Base-by-base conservation (phyloP, 2,113 vertebrate genomes). In the Scomber scombrus region DNA sequence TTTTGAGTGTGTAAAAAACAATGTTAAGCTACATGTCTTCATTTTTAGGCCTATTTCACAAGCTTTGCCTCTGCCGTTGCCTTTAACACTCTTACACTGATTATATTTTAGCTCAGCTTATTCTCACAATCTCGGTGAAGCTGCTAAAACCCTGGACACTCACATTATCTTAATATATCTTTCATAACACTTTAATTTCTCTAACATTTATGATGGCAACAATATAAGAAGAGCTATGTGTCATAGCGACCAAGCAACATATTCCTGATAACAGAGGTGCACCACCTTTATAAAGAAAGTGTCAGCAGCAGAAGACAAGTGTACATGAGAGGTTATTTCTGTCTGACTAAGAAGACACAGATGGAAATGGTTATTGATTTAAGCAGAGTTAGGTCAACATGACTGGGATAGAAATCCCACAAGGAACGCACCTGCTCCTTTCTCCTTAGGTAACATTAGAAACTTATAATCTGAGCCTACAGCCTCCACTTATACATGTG, bases 281-380 rank as follows among this genome's bases (percentile, higher is more conserved):
- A 61, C 31, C 57, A 65, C 54, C 58, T 74, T 74, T 64, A 45
- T 66, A 16, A 34, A 76, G 63, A 63, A 47, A 21, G 13, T 63
- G 61, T 26, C 50, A 80, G 29, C 21, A 79, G 49, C 52, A 62
- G 57, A 18, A 67, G 55, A 73, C n/a, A 26, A 43, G 54, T 76
- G 64, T 52, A 71, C 54, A 34, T 67, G 46, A 47, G 45, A 40
- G 65, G 70, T 82, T 84, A 81, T 88, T 81, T 84, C 47, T 83
- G 60, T 80, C 60, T 56, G 58, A 77, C 61, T 78, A 77, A 82
- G 73, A 85, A 43, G 60, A 75, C 62, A 62, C 23, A 55, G 60
- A 85, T 78, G 82, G 61, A 85, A 84, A 81, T 80, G 62, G 71
- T 60, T 83, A 86, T 83, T 83, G 89, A 87, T 85, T 84, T 71